Conservation (phyloP, 2,888 invertebrate genomes). For the Ennomos fuscantarius region DNA sequence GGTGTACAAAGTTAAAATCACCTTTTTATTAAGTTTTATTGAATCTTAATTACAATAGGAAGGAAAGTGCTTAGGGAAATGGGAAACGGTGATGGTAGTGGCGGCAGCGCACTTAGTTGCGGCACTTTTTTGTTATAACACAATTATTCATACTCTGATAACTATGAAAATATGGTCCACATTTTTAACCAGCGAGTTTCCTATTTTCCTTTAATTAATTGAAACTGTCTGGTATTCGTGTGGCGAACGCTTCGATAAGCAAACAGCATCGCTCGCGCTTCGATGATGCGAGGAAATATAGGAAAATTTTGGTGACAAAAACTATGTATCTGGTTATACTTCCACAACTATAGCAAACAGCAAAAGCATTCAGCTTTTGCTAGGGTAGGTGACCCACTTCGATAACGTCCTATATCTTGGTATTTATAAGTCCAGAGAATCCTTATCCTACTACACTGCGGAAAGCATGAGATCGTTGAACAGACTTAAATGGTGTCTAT, state of each 20-base stretch:
- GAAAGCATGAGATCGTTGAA: too few species aligned
- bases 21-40: too few species aligned
- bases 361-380: not conserved
- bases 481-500: too few species aligned
- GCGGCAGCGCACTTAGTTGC: conserved; percentile 12
- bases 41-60: conserved; percentile 39
- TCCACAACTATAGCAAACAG: not conserved
- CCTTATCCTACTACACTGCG: too few species aligned
- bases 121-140: conserved; percentile 57
- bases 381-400: too few species aligned
- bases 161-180: conserved; percentile 65
- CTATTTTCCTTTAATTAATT: conserved; percentile 38
- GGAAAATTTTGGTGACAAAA: conserved; percentile 20
- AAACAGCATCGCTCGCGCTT: conserved; percentile 21
- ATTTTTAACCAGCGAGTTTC: conserved; percentile 36
- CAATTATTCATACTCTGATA: conserved; percentile 78
- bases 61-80: conserved; percentile 67
- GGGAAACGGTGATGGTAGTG: conserved; percentile 43
- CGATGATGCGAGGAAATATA: conserved; percentile 21
- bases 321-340: not conserved
- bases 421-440: too few species aligned
- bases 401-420: too few species aligned
- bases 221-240: conserved; percentile 32
- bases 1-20: too few species aligned
- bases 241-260: conserved; percentile 26